Base-by-base conservation (phyloP, 2,113 vertebrate species). In the Toxotes jaculatrix region DNA sequence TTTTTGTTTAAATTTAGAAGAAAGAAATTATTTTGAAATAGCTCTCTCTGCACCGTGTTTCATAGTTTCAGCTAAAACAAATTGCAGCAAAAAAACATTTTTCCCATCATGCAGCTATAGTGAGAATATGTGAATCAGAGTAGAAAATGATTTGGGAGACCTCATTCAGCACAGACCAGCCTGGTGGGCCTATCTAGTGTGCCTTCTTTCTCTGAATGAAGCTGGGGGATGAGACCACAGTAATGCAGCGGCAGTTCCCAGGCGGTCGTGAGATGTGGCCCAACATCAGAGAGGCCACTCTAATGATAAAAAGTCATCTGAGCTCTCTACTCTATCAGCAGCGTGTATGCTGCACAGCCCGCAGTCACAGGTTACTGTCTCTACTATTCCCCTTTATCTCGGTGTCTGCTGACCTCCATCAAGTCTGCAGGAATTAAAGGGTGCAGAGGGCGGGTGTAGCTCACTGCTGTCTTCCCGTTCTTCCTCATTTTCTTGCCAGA, bases 331-430 rank as follows among this genome's bases (percentile, higher is more conserved):
- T 78, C 43, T 19, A 40, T 67, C 71, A 53, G 66, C 70, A 69
- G 51, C 72, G 57, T 68, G 66, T 65, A 72, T 74, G 61, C 27
- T 79, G 74, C 71, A 32, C 86, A 62, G 72, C 38, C 76, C 51
- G 53, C 43, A 69, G 60, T 74, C 82, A 82, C 72, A 3, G 70
- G 36, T 63, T 64, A 23, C 82, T 36, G 3, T 69, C 64, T 82
- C 76, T 23, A 7, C 68, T 61, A 38, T 72, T 80, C 67, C 55
- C 74, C 80, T 88, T 88, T 65, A 74, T 83, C 81, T 87, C 1
- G 1, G 7, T 32, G 60, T 8, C 1, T 19, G 43, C 55, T 0
- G 42, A 82, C 79, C 71, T 74, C 73, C 64, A 32, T 62, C 77
- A 82, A 34, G 82, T 67, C 43, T 0, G 32, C 69, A 34, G 79